Evolutionary conservation across 2,113 vertebrate species (phyloP).

Genomic region (Shinisaurus crocodilurus): DNA sequence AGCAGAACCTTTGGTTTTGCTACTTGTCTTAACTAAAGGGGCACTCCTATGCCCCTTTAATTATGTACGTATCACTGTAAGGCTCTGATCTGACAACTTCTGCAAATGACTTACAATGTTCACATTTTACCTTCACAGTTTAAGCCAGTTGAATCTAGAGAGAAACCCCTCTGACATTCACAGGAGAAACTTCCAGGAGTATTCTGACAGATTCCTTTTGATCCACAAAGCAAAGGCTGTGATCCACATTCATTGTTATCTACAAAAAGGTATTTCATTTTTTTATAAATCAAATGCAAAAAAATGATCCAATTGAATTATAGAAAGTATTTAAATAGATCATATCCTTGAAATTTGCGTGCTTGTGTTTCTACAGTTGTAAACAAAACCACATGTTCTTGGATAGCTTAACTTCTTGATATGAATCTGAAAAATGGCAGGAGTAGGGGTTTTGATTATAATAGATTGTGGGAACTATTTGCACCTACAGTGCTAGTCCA

Average conservation of each 20-base stretch:
- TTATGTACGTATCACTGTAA: neutral
- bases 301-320: neutral
- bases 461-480: neutral
- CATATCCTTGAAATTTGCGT: neutral
- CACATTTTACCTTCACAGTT: slow-evolving; percentile 83
- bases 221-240: slow-evolving; percentile 80
- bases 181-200: slow-evolving; percentile 87
- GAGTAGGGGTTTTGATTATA: neutral
- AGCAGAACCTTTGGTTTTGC: too few species aligned
- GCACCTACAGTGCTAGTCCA: neutral
- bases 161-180: slow-evolving; percentile 86
- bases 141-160: slow-evolving; percentile 81
- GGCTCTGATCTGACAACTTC: neutral
- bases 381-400: neutral
- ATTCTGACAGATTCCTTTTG: slow-evolving; percentile 86
- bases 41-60: neutral
- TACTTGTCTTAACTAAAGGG: too few species aligned
- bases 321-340: neutral
- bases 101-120: neutral
- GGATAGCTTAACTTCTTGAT: neutral
- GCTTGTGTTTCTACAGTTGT: neutral
- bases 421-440: neutral
- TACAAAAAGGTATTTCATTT: slow-evolving; percentile 54
- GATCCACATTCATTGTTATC: slow-evolving; percentile 88
- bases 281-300: neutral